phyloP scores from a whole-genome alignment of 2,797 vertebrate genomes.

The Parotocinclus haroldoi region DNA sequence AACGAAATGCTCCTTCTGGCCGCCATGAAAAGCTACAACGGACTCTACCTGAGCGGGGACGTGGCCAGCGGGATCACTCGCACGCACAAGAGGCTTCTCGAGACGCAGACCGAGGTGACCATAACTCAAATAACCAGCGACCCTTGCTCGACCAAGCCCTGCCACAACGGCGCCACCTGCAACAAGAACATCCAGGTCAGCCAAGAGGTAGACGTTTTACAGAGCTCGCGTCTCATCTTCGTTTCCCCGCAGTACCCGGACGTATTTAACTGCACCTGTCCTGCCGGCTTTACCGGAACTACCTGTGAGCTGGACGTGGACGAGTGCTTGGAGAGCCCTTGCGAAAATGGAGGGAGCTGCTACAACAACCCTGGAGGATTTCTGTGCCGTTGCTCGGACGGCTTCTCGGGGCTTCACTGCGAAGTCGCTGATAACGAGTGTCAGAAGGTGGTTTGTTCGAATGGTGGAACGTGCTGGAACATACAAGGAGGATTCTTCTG shows the following conservation, averaged over 20 bases:
- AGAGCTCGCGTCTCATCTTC: constrained; percentile 69
- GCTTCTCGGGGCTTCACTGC: constrained; percentile 64
- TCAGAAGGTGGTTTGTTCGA: constrained; percentile 63
- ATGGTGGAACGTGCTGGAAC: constrained; percentile 67
- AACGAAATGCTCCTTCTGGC: constrained; percentile 69
- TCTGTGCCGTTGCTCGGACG: constrained; percentile 62
- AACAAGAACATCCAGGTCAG: constrained; percentile 68
- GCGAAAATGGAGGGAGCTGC: constrained; percentile 66
- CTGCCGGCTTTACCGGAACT: constrained; percentile 61
- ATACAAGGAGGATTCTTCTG: constrained; percentile 61
- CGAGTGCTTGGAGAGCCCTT: constrained; percentile 67
- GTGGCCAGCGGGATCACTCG: constrained; percentile 66
- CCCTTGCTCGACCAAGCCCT: constrained; percentile 66
- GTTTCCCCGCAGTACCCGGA: constrained; percentile 66
- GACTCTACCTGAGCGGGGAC: constrained; percentile 68
- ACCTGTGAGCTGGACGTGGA: constrained; percentile 69
- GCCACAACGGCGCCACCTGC: constrained; percentile 68
- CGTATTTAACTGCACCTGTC: constrained; percentile 70
- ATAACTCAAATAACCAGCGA: constrained; percentile 72
- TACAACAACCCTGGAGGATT: constrained; percentile 70
- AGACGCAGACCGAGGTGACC: constrained; percentile 67
- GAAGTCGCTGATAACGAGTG: constrained; percentile 65
- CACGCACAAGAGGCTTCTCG: constrained; percentile 67
- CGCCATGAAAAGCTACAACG: constrained; percentile 72
- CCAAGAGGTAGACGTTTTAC: constrained; percentile 63